Evolutionary conservation across 2,888 invertebrate species (phyloP), one percentile per base, ranked within the genome.

Genomic region (Chalcosyrphus nemorum): DNA sequence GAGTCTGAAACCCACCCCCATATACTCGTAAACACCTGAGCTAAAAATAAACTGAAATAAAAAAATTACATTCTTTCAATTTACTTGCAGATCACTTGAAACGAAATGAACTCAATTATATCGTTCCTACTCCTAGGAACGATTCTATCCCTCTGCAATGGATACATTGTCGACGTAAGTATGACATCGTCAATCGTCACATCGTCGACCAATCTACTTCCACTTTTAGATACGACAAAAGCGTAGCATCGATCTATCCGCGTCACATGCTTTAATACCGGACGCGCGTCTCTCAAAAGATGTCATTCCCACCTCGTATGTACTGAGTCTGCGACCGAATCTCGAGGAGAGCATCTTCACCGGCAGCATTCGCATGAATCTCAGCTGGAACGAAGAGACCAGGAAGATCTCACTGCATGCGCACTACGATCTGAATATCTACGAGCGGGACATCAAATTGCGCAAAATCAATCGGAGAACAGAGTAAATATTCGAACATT

Each of bases 231-330:
- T 76, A 35, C 92, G 92, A 85, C 89, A 92, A 0, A 91, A 93
- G 72, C 91, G 94, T 59, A 95, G 95, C 88, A 95, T 96, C 82
- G 95, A 96, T 88, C 90, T 95, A 63, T 95, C 95, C 87, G 94
- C 95, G 81, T 93, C 95, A 0, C 93, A 95, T 87, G 92, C 93
- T 0, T 90, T 95, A 7, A 93, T 94, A 41, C 93, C 94, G 86
- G 95, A 95, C 86, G 93, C 92, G 1, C 93, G 94, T 3, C 89
- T 96, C 59, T 94, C 94, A 0, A 93, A 93, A 77, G 92, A 94
- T 27, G 92, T 96, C 1, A 91, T 93, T 29, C 96, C 96, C 0
- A 93, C 92, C 0, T 93, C 93, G 3, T 96, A 96, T 89, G 92
- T 93, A 19, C 88, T 96, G 29, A 93, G 94, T 72, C 88, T 96